These are phyloP conservation scores for Mellilla xanthometata DNA, from an alignment of 2,888 invertebrate species.

Conservation along the genomic window DNA sequence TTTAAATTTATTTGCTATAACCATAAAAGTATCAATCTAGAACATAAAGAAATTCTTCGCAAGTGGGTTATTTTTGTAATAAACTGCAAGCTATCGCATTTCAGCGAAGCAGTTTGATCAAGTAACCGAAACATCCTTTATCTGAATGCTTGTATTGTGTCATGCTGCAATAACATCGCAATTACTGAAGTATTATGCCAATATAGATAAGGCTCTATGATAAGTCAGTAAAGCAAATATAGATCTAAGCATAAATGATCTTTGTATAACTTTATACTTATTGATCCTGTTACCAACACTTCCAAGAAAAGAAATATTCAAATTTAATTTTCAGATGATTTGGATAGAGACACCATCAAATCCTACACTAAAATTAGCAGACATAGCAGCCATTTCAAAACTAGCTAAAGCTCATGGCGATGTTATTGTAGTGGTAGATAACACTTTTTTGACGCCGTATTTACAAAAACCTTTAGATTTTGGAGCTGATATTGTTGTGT, in stretches of 20 bases:
- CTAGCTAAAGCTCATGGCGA: slow-evolving; percentile 77
- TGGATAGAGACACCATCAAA: slow-evolving; percentile 99
- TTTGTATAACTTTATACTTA: too few relatives aligned
- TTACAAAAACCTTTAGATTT: slow-evolving; percentile 94
- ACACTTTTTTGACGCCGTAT: slow-evolving; percentile 96
- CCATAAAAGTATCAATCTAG: too few relatives aligned
- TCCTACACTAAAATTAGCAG: slow-evolving; percentile 94
- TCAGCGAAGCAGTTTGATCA: neutral
- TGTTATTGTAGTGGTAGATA: slow-evolving; percentile 92
- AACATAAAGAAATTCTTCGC: too few relatives aligned
- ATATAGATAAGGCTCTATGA: slow-evolving; percentile 28
- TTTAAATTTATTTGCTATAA: too few relatives aligned
- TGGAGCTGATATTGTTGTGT: slow-evolving; percentile 95
- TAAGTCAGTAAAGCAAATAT: slow-evolving; percentile 14
- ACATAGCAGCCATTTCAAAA: slow-evolving; percentile 88
- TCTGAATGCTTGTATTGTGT: slow-evolving; percentile 25
- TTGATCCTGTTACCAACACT: too few relatives aligned
- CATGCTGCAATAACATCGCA: slow-evolving; percentile 17
- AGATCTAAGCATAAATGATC: too few relatives aligned
- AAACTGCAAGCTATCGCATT: too few relatives aligned
- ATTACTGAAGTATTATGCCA: slow-evolving; percentile 25
- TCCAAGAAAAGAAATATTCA: too few relatives aligned
- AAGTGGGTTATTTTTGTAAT: too few relatives aligned
- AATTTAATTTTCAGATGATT: slow-evolving; percentile 84
- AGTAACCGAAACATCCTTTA: slow-evolving; percentile 41